Evolutionary conservation across 2,888 invertebrate genomes (phyloP), one percentile per base, ranked within the genome.

Genomic region (Caenorhabditis afra): DNA sequence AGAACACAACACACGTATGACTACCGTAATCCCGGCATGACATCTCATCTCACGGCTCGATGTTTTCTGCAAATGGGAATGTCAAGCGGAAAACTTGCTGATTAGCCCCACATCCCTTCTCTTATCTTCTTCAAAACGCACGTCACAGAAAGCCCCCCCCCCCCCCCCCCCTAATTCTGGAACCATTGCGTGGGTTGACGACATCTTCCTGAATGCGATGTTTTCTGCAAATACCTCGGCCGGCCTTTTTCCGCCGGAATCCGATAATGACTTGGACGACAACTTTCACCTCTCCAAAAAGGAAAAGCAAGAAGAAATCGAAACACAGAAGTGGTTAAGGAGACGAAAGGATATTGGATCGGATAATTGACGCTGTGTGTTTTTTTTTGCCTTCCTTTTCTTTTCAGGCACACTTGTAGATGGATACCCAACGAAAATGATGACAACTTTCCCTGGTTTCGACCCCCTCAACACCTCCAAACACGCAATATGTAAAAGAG

Each of bases 221-320:
- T 29, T 29, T 29, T 29, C 29, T 29, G 29, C 29, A 29, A 29
- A 29, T n/a, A n/a, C n/a, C n/a, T n/a, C n/a, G n/a, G 14, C 29
- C 23, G 41, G 50, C 55, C 29, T 29, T 62, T 62, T 45, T 64
- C 62, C 57, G 41, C 8, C n/a, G 14, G 11, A 20, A 66, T 71
- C 71, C 71, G 71, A 71, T 71, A 71, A 71, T 71, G 71, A 71
- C 71, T 70, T 70, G 50, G n/a, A 22, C 62, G n/a, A 22, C 62
- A 53, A 62, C 71, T 71, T 71, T 71, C 71, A 52, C 70, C 41
- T 41, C 41, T 41, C 41, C 41, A 62, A 55, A 50, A n/a, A n/a
- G n/a, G n/a, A n/a, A n/a, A n/a, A n/a, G n/a, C n/a, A n/a, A n/a
- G n/a, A n/a, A 45, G 61, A 49, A 49, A 55, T 29, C 22, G 61